Base-by-base conservation (phyloP, 1,140 invertebrate species). In the Asbolus verrucosus region DNA sequence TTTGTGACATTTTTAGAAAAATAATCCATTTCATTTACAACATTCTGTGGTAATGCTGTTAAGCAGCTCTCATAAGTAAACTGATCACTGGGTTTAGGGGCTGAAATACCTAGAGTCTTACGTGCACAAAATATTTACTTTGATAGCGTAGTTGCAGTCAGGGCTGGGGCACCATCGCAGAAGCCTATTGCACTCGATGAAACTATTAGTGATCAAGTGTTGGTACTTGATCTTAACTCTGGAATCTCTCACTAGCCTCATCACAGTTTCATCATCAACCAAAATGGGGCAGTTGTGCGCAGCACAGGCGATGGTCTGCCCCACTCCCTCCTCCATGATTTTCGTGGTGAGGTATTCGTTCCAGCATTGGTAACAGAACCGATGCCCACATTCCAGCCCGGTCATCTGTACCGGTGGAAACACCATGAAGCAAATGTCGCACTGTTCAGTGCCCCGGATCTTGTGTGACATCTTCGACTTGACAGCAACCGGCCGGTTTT, bases 341-440 rank as follows among this genome's bases (percentile, higher is more conserved):
- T 92, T 91, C 1, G 88, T 89, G 2, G 88, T 90, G 13, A 92
- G 81, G 82, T 92, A 92, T 67, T 88, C 85, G 62, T 82, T 83
- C 90, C 90, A 92, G 77, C 90, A 92, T 21, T 83, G 80, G 30
- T 79, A 81, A 80, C 90, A 92, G 76, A 90, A 92, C 27, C 84
- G 80, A 82, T 92, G 90, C 1, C 89, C 89, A 83, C 90, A 92
- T 72, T 89, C 88, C 41, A 91, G 77, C 0, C 89, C 89, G 27
- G 88, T 86, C 86, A 91, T 88, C 73, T 85, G 82, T 81, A 69
- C 72, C 83, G 81, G 72, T 85, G 80, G 72, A 54, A 79, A 71
- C 13, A 79, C 65, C 79, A 91, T 89, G 81, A 92, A 96, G 83
- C 95, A 97, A 79, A 98, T 96, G 83, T 96, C 93, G 87, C 95